These are phyloP conservation scores for Crenichthys baileyi DNA, from an alignment of 2,797 vertebrate genomes.

Conservation along the genomic window DNA sequence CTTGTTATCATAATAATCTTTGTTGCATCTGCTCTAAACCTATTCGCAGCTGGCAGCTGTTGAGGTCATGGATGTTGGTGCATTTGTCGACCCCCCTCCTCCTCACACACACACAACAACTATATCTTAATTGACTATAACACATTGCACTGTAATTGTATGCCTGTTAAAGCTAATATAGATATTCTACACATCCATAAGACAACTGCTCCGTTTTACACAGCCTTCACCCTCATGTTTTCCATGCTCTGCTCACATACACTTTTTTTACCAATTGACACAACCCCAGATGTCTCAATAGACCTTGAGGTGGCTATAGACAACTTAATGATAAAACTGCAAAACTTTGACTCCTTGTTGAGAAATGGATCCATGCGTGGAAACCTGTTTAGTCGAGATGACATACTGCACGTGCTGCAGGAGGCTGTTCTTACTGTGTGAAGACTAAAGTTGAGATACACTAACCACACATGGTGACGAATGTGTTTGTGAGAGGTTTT, in stretches of 20 bases:
- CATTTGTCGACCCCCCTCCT: conserved; percentile 12
- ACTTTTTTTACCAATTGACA: not conserved
- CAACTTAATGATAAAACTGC: not conserved
- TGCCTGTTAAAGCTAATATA: not conserved
- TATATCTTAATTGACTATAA: not conserved
- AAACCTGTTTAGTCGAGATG: not conserved
- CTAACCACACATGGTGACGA: no score
- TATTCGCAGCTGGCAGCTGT: conserved; percentile 23
- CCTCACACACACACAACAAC: not conserved
- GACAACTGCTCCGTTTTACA: conserved; percentile 17
- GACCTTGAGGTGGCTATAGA: not conserved
- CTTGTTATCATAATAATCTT: conserved; percentile 44
- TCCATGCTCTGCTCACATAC: not conserved
- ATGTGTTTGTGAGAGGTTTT: no score
- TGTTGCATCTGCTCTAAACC: conserved; percentile 13
- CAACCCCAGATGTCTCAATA: not conserved
- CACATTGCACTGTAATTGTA: not conserved
- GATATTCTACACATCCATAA: not conserved
- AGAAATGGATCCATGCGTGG: not conserved
- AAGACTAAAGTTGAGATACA: no score
- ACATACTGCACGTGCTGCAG: not conserved
- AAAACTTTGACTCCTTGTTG: not conserved
- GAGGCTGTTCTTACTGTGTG: not conserved
- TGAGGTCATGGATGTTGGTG: conserved; percentile 38
- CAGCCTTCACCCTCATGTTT: not conserved